phyloP scores from a whole-genome alignment of 2,888 invertebrate genomes.

The Horisme vitalbata region DNA sequence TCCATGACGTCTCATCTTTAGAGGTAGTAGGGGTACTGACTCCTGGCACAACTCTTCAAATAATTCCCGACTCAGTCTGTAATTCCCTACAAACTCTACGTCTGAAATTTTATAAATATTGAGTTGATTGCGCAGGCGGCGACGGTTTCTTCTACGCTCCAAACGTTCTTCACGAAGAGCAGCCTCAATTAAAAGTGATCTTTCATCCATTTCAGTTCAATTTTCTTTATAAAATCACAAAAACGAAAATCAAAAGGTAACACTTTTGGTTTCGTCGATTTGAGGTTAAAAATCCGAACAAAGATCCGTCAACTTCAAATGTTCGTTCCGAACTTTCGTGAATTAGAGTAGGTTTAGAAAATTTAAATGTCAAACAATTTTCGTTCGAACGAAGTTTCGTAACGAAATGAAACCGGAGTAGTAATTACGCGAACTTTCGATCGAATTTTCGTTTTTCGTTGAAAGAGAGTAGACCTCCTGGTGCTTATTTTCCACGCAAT shows the following conservation, averaged over 20 bases:
- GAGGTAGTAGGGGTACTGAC: too few species aligned
- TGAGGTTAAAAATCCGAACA: not conserved
- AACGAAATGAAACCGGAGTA: not conserved
- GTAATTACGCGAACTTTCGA: not conserved
- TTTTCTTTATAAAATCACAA: not conserved
- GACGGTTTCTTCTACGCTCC: constrained; percentile 39
- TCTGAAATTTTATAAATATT: not conserved
- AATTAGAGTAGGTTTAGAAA: not conserved
- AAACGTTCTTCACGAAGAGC: constrained; percentile 24
- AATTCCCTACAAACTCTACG: not conserved
- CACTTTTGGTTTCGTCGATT: not conserved
- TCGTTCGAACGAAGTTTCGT: not conserved
- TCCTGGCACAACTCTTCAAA: not conserved
- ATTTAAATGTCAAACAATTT: not conserved
- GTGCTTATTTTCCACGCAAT: not conserved
- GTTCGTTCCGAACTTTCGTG: not conserved
- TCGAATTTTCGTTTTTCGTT: not conserved
- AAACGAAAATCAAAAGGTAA: not conserved
- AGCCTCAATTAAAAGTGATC: not conserved
- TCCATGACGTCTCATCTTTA: too few species aligned
- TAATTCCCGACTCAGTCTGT: not conserved
- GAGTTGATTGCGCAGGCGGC: constrained; percentile 1
- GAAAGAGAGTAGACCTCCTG: not conserved
- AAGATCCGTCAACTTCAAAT: not conserved
- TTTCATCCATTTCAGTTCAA: constrained; percentile 2